Evolutionary conservation across 2,888 invertebrate species (phyloP).

Genomic region (Hetaerina titia): DNA sequence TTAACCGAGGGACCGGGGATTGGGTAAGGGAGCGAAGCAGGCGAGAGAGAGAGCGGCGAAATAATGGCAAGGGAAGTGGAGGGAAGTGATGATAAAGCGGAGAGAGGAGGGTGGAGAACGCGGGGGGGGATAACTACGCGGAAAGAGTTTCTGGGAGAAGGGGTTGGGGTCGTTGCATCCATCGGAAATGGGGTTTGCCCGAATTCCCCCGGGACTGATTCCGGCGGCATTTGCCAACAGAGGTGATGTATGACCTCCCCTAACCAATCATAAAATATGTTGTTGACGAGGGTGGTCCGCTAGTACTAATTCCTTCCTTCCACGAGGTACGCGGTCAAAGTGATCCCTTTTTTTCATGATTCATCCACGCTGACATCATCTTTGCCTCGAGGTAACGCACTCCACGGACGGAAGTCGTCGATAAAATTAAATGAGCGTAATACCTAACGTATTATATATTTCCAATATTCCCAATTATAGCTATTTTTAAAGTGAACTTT

Average conservation of each 20-base stretch:
- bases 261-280: constrained; percentile 20
- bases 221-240: constrained; percentile 40
- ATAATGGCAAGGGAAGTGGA: too few relatives aligned
- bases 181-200: constrained; percentile 20
- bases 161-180: not conserved
- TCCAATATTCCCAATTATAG: too few relatives aligned
- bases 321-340: not conserved
- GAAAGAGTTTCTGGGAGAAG: not conserved
- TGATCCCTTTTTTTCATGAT: not conserved
- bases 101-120: not conserved
- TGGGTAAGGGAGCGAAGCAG: too few relatives aligned
- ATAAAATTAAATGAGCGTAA: not conserved
- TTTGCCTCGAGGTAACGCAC: not conserved
- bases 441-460: too few relatives aligned
- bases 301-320: not conserved
- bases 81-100: not conserved
- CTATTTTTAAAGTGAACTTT: too few relatives aligned
- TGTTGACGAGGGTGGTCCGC: not conserved
- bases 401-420: too few relatives aligned
- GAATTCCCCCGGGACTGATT: constrained; percentile 39
- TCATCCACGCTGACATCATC: not conserved
- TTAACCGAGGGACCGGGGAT: not conserved
- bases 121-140: not conserved
- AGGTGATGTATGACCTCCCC: constrained; percentile 53
- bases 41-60: too few relatives aligned